Percentiles rank a stretch among this genome's conserved stretches.
phyloP scores from a whole-genome alignment of 1,140 invertebrate genomes.

The Parapsyche elsis region DNA sequence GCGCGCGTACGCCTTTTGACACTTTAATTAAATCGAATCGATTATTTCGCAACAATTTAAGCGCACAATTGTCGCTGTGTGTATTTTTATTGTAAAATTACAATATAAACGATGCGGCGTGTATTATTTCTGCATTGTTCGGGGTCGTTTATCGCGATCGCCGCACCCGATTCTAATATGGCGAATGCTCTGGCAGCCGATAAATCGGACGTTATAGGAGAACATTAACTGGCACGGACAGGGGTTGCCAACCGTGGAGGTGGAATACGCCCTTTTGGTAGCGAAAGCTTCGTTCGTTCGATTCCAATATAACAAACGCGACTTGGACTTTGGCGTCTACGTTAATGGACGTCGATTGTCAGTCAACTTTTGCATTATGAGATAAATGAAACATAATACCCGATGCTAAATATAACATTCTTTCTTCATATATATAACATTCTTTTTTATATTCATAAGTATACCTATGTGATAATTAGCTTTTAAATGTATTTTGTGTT shows the following conservation, averaged over 20 bases:
- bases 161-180: constrained; percentile 34
- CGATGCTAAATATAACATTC: no score
- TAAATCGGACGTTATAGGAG: constrained; percentile 50
- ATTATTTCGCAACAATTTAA: not conserved
- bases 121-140: no score
- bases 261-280: no score
- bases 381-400: no score
- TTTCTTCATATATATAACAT: no score
- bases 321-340: no score
- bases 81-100: not conserved
- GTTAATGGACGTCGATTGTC: no score
- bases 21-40: not conserved
- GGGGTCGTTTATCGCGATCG: constrained; percentile 29
- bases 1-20: not conserved
- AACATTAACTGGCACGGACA: constrained; percentile 28
- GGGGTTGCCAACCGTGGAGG: not conserved
- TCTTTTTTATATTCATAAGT: no score
- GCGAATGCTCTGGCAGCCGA: constrained; percentile 34
- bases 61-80: not conserved
- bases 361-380: no score
- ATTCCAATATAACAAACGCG: no score
- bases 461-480: not conserved
- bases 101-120: no score
- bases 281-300: no score
- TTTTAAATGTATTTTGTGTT: not conserved